Evolutionary conservation across 2,888 invertebrate genomes (phyloP), one percentile per base, ranked within the genome.

Genomic region (Drosophila picticornis): DNA sequence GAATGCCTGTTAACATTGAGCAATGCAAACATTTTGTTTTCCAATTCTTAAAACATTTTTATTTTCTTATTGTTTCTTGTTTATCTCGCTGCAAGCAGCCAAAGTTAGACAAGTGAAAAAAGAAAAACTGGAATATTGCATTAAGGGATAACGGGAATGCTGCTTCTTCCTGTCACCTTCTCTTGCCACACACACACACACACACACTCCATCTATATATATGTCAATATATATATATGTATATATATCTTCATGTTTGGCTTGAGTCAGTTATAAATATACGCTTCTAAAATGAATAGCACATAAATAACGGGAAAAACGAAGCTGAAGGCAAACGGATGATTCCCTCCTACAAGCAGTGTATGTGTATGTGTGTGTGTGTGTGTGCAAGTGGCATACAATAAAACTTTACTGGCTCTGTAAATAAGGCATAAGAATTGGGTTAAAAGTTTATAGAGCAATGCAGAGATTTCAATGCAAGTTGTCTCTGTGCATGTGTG

Each of bases 371-470:
- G 67, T 50, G 56, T 46, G 52, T 56, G 46, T 38, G 46, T 57
- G 58, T 43, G 59, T 53, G 71, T 67, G 58, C 61, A 62, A 75
- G 80, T 78, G 67, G 79, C 72, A 71, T 76, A 77, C 83, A 88
- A 75, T 83, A 81, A 86, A 86, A 78, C 75, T 67, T 76, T 70
- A 71, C 86, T 77, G 81, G 73, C 83, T 85, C 77, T 88, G 88
- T 91, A 90, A 91, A 91, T 91, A 91, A 90, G 84, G 89, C 87
- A 87, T 79, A 90, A 83, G 82, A 90, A 91, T 91, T 91, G 77
- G 91, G 91, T 91, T 91, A 91, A 91, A 91, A 91, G 91, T 91
- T 91, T 90, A 91, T 90, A 87, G 84, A 88, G 88, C 79, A 85
- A 86, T 83, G 86, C 88, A 83, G 88, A 80, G 88, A 85, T 85